These are phyloP conservation scores for Diabrotica virgifera DNA, from an alignment of 1,140 invertebrate genomes.

Conservation along the genomic window DNA sequence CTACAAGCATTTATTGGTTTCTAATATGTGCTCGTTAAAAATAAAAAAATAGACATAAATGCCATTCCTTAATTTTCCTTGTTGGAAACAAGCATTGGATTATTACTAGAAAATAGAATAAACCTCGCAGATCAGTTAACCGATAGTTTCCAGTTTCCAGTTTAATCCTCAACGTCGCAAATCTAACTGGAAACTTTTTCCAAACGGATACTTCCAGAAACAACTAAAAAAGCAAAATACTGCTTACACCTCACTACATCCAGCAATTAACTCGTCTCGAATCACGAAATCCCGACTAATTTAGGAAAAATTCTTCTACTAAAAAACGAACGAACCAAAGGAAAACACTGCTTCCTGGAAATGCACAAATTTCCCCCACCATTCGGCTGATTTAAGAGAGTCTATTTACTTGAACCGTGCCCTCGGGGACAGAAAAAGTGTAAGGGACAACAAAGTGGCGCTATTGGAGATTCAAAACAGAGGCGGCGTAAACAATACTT, in stretches of 20 bases:
- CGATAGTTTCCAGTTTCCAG: too few species aligned
- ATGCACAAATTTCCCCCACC: neutral
- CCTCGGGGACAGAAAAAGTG: neutral
- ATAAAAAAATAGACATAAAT: too few species aligned
- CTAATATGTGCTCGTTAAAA: too few species aligned
- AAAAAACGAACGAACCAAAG: neutral
- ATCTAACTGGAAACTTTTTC: too few species aligned
- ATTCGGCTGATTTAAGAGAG: neutral
- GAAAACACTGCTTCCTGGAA: neutral
- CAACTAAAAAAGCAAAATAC: neutral
- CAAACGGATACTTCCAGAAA: too few species aligned
- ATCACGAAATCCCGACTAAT: slow-evolving; percentile 3
- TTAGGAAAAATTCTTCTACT: slow-evolving; percentile 1
- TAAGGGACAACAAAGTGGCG: neutral
- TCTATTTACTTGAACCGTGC: neutral
- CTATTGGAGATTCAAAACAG: neutral
- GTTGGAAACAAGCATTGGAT: too few species aligned
- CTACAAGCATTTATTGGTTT: too few species aligned
- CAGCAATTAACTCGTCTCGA: neutral
- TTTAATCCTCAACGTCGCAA: too few species aligned
- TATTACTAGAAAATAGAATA: too few species aligned
- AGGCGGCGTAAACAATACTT: too few species aligned
- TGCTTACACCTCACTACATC: neutral
- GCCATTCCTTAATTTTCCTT: too few species aligned
- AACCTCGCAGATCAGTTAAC: too few species aligned